Percentiles rank a stretch among this genome's conserved stretches.
Conservation (phyloP, 2,888 invertebrate genomes). For the Mallateleia sp. region DNA sequence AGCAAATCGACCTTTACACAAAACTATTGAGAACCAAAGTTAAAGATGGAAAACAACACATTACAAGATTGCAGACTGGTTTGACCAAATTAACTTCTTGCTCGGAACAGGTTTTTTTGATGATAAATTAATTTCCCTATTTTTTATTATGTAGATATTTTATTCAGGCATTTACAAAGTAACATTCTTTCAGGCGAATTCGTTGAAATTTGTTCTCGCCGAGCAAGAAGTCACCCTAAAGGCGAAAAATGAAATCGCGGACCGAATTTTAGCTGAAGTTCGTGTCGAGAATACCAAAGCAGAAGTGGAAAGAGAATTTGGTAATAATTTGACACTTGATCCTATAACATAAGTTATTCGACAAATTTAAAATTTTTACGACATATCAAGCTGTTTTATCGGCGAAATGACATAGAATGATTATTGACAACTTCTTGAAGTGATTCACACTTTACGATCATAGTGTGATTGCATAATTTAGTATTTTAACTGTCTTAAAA, state of each 20-base stretch:
- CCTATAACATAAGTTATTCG: conserved; percentile 6
- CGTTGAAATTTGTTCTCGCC: conserved; percentile 94
- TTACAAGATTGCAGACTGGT: conserved; percentile 96
- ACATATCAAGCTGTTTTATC: neutral
- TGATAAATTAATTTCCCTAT: neutral
- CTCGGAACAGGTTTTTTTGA: conserved; percentile 93
- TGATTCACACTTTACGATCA: conserved; percentile 85
- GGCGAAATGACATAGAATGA: neutral
- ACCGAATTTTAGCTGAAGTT: conserved; percentile 96
- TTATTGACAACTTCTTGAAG: neutral
- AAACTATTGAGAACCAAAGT: conserved; percentile 93
- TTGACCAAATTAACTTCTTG: conserved; percentile 96
- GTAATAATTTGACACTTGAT: conserved; percentile 87
- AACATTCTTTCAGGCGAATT: conserved; percentile 91
- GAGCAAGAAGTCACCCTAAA: conserved; percentile 95
- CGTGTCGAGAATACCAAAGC: conserved; percentile 98
- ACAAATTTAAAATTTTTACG: conserved; percentile 28
- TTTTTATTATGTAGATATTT: neutral
- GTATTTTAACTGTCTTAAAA: too few relatives aligned
- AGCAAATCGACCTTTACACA: conserved; percentile 96
- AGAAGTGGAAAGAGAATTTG: conserved; percentile 95
- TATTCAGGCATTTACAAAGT: neutral
- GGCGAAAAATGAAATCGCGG: conserved; percentile 97
- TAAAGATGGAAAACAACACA: conserved; percentile 93
- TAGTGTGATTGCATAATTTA: too few relatives aligned